Conservation (phyloP, 2,797 vertebrate genomes). For the Amniataba percoides region DNA sequence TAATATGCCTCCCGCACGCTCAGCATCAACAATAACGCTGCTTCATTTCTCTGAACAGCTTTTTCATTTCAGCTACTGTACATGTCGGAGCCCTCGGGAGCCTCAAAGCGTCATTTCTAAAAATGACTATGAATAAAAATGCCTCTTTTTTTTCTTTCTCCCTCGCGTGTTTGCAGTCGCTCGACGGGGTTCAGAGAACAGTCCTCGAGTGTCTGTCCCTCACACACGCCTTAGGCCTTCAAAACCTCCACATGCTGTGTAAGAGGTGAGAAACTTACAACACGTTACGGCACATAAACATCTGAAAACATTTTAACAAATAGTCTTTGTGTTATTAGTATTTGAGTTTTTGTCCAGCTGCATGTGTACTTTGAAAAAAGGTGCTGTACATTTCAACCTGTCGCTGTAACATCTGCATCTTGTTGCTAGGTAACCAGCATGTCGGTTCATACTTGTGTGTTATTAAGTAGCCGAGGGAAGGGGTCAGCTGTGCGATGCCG, state of each 20-base stretch:
- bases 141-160: background rate
- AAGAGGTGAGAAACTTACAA: constrained; percentile 85
- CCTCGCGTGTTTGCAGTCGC: constrained; percentile 76
- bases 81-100: too few relatives aligned
- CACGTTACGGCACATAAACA: background rate
- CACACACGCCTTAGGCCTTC: constrained; percentile 89
- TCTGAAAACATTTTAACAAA: background rate
- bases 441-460: constrained; percentile 17
- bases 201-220: constrained; percentile 93
- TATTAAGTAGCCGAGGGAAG: constrained; percentile 3
- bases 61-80: background rate
- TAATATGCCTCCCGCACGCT: background rate
- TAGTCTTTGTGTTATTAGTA: background rate
- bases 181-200: constrained; percentile 89
- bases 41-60: constrained; percentile 7
- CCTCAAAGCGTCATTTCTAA: background rate
- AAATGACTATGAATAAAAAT: background rate
- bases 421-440: constrained; percentile 56
- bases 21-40: constrained; percentile 22
- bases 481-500: constrained; percentile 1
- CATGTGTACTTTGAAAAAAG: background rate
- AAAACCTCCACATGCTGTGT: constrained; percentile 89
- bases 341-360: background rate
- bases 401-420: constrained; percentile 30
- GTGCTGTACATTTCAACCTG: background rate